Base-by-base conservation (phyloP, 2,113 vertebrate species). In the Pseudopipra pipra region DNA sequence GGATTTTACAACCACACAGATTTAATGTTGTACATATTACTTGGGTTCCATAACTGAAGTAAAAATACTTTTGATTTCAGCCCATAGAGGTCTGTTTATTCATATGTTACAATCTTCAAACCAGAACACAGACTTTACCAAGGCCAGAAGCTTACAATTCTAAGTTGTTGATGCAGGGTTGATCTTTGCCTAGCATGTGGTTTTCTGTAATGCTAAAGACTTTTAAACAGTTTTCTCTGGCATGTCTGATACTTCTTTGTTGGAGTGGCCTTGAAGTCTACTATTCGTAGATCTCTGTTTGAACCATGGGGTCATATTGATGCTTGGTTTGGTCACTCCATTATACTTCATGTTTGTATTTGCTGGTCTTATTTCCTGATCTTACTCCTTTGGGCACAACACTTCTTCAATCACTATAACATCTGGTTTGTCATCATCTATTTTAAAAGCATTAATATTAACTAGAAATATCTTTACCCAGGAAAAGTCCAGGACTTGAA, bases 1-100 rank as follows among this genome's bases (percentile, higher is more conserved):
- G 75, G 68, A 68, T 71, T 86, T 94, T 91, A 63, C 66, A 82
- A 66, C 78, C 70, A 54, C 76, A 54, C 22, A 18, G 46, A 79
- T 93, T 95, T 94, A 80, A 79, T 91, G 51, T 80, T 80, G 78
- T 87, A 33, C 33, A 24, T 91, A 95, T 92, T 96, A 76, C 83
- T 96, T 67, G 63, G 43, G 63, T 92, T 93, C 90, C 75, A 76
- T 92, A 96, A 83, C 47, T 81, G 82, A 85, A 68, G 66, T 68
- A 72, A 88, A 92, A 95, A 86, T 63, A 79, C 23, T 22, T 94
- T 85, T 54, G 43, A 95, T 78, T 94, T 96, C 67, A 59, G 33
- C 56, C 80, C 59, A 13, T 66, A 33, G 72, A 94, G 56, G 25
- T 89, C 54, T 80, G 55, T 90, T 66, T 77, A 46, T 76, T 87